Evolutionary conservation across 2,113 vertebrate species (phyloP), one percentile per base, ranked within the genome.

Genomic region (Megaceryle maxima): DNA sequence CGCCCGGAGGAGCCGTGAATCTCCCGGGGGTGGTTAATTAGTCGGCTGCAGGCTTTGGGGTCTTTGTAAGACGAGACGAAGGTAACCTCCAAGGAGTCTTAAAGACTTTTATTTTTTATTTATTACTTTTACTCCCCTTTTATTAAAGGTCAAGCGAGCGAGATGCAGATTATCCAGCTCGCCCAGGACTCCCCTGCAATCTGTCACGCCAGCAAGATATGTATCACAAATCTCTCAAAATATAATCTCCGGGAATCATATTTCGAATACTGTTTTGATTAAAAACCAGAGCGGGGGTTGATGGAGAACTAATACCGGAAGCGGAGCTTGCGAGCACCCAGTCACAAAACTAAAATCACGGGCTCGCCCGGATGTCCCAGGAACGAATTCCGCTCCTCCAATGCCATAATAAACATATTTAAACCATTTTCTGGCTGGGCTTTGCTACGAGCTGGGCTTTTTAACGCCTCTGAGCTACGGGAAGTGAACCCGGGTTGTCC

Each of bases 251-350:
- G 56, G 94, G 97, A 98, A 98, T 98, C 98, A 97, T 98, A 98
- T 98, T 99, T 97, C 91, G 97, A 98, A 98, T 98, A 98, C 97
- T 98, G 96, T 98, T 98, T 98, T 99, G 98, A 98, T 98, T 98
- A 98, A 99, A 97, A 97, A 97, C 83, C 87, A 96, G 91, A 97
- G 94, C 92, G 39, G 91, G 96, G 97, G 96, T 95, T 91, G 93
- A 94, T 68, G 82, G 80, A 91, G 73, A 96, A 96, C 97, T 97
- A 97, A 97, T 95, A 92, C 83, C 33, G 50, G 51, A 46, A 87
- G 87, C 8, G 3, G 21, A 77, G 83, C 50, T 70, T 73, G 81
- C n/a, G 62, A 70, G 74, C 25, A 41, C 86, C 78, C 77, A 16
- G 60, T 18, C 62, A 70, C 93, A 37, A 22, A 92, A 66, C 82